phyloP scores from a whole-genome alignment of 2,888 invertebrate genomes.

The Tortricodes alternella region DNA sequence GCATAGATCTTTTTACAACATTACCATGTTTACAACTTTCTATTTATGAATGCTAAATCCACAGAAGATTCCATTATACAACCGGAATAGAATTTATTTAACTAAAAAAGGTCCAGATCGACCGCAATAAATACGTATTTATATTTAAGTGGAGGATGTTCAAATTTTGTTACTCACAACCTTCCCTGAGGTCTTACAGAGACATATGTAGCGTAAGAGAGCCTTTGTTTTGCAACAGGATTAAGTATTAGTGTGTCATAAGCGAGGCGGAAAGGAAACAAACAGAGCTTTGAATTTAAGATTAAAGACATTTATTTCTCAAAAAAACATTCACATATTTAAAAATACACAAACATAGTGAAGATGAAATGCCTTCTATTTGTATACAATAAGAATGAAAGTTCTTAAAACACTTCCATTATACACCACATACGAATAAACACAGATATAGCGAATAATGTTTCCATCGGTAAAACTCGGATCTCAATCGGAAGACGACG shows the following conservation, averaged over 20 bases:
- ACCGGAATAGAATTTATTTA: slow-evolving; percentile 27
- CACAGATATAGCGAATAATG: too few relatives aligned
- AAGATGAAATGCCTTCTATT: too few relatives aligned
- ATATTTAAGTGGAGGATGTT: slow-evolving; percentile 23
- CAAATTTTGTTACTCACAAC: slow-evolving; percentile 8
- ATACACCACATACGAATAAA: too few relatives aligned
- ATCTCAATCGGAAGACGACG: too few relatives aligned
- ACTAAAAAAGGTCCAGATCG: slow-evolving; percentile 19
- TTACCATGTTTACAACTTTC: slow-evolving; percentile 7
- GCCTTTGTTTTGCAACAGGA: background rate
- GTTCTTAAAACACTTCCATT: too few relatives aligned
- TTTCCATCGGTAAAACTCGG: too few relatives aligned
- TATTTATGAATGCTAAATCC: slow-evolving; percentile 22
- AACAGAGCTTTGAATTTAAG: background rate
- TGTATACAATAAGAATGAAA: too few relatives aligned
- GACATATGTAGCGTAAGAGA: background rate
- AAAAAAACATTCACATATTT: background rate
- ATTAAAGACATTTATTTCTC: background rate
- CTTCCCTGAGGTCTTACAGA: background rate
- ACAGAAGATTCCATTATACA: slow-evolving; percentile 28
- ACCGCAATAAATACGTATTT: slow-evolving; percentile 31
- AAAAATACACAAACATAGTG: too few relatives aligned
- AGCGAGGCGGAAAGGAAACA: background rate
- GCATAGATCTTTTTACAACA: slow-evolving; percentile 22
- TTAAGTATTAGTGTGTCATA: background rate